Base-by-base conservation (phyloP, 2,113 vertebrate genomes). In the Alces alces region DNA sequence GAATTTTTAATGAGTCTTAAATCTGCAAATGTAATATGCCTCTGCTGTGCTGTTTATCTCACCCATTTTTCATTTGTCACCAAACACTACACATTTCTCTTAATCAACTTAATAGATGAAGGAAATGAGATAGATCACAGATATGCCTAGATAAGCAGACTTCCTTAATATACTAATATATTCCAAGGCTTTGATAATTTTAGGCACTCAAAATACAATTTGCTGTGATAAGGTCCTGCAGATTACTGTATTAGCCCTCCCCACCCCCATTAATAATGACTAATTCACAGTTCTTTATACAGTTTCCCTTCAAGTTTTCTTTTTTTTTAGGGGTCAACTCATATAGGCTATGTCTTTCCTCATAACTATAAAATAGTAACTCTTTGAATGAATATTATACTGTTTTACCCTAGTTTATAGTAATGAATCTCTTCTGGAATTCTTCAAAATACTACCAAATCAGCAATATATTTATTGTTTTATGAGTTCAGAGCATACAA, bases 91-190 rank as follows among this genome's bases (percentile, higher is more conserved):
- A 82, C 5, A 83, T 43, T 94, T 94, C 5, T 79, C 39, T 43
- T 58, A 54, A 94, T 82, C 43, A 93, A 25, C 23, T 84, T 94
- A 95, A 30, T 43, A 58, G 36, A 23, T 55, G 57, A 60, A 93
- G 21, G 47, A 96, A 95, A 93, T 84, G 43, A 97, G 52, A 60
- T 25, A n/a, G 47, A 91, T 89, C 66, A 95, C 9, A 94, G 47
- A 70, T 78, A 93, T 86, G 1, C 39, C 21, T 60, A 50, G 43
- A 87, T 60, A 58, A 73, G 25, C 12, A 78, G 55, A 33, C 7
- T 92, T 61, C 21, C 33, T 93, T 89, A 73, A 84, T 58, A 61
- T 47, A 83, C 3, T 80, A 89, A 76, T 55, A 79, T 39, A 86
- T 70, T 73, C 17, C 36, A 92, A 93, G 25, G 2, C 13, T 91